A percentile compares a stretch with the other conserved stretches of the same genome.
Evolutionary conservation across 2,888 invertebrate species (phyloP).

Genomic region (Cheilosia vernalis): DNA sequence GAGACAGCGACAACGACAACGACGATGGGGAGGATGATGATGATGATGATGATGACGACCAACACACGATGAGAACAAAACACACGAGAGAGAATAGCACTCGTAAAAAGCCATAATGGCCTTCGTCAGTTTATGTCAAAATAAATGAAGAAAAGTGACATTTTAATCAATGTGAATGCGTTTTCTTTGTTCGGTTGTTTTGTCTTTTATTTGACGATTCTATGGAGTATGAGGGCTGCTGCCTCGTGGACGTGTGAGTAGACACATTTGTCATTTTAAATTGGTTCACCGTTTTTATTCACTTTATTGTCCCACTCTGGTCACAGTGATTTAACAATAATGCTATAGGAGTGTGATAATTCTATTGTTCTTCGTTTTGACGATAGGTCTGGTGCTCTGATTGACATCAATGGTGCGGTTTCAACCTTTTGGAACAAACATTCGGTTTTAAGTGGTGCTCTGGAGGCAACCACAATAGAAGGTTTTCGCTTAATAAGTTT

Average conservation of each 20-base stretch:
- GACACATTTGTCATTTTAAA: slow-evolving; percentile 74
- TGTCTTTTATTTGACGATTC: slow-evolving; percentile 21
- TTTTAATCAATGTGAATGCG: slow-evolving; percentile 82
- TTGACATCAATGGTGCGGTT: slow-evolving; percentile 27
- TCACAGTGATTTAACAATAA: slow-evolving; percentile 57
- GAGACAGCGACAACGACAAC: slow-evolving; percentile 31
- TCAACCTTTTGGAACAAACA: neutral
- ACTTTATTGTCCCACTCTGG: slow-evolving; percentile 38
- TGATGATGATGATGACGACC: neutral
- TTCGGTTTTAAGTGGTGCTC: neutral
- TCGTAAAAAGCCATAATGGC: slow-evolving; percentile 77
- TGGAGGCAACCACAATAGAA: neutral
- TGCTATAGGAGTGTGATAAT: slow-evolving; percentile 38
- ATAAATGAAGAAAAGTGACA: slow-evolving; percentile 83
- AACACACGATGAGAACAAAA: slow-evolving; percentile 51
- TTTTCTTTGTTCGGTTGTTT: slow-evolving; percentile 69
- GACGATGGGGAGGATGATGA: slow-evolving; percentile 39
- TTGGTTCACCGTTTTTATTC: slow-evolving; percentile 67
- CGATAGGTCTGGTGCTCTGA: slow-evolving; percentile 19
- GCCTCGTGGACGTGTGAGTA: slow-evolving; percentile 49
- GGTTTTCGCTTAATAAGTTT: no score
- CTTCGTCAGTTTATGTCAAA: slow-evolving; percentile 83
- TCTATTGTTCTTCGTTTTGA: slow-evolving; percentile 58
- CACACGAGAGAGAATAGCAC: slow-evolving; percentile 68
- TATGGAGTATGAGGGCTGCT: slow-evolving; percentile 29